Evolutionary conservation across 2,113 vertebrate species (phyloP).

Genomic region (Campylorhamphus procurvoides): DNA sequence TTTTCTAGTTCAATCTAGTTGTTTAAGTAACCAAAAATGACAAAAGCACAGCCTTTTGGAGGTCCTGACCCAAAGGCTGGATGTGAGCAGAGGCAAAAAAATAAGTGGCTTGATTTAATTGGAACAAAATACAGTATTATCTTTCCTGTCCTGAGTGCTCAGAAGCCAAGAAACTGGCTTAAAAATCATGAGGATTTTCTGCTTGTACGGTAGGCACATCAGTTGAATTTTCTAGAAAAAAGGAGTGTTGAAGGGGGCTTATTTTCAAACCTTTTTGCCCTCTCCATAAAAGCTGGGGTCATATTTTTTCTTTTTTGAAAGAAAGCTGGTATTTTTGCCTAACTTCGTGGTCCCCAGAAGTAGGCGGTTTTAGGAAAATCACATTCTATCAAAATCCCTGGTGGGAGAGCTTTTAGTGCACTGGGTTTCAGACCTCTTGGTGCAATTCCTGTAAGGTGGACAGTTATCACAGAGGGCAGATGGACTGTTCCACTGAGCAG

Average conservation of each 20-base stretch:
- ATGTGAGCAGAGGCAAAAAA: background rate
- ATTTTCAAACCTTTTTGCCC: background rate
- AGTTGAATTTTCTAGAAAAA: background rate
- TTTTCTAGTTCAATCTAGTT: background rate
- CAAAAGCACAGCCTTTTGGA: background rate
- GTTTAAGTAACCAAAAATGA: background rate
- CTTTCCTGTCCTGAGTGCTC: background rate
- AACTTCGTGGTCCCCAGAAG: background rate
- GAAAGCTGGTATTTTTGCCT: background rate
- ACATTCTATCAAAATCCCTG: background rate
- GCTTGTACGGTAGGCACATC: background rate
- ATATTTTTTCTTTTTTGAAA: background rate
- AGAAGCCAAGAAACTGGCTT: background rate
- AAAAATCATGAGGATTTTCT: background rate
- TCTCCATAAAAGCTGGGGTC: background rate
- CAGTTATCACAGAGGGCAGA: accelerated
- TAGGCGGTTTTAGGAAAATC: background rate
- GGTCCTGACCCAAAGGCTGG: background rate
- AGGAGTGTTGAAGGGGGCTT: background rate
- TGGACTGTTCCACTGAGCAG: accelerated
- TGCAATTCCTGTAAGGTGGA: background rate
- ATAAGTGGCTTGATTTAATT: background rate
- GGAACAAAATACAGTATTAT: background rate
- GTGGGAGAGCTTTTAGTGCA: background rate
- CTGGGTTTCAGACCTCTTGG: background rate